phyloP scores from a whole-genome alignment of 2,113 vertebrate species.

The Coturnix japonica region DNA sequence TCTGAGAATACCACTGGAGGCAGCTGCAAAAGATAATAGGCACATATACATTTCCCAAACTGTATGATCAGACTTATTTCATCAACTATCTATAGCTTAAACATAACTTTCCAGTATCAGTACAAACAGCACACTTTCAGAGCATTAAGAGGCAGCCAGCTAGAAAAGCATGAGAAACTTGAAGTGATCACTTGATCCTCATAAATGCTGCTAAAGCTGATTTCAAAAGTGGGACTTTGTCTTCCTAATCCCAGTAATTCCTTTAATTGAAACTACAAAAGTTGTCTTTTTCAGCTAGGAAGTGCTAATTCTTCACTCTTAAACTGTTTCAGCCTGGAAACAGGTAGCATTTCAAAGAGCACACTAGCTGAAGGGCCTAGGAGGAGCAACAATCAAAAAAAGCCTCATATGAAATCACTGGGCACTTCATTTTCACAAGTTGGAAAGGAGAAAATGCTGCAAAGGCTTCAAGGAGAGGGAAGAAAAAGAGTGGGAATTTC shows the following conservation, averaged over 20 bases:
- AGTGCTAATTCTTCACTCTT: neutral
- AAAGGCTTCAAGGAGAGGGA: neutral
- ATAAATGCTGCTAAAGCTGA: slow-evolving; percentile 40
- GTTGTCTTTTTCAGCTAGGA: slow-evolving; percentile 31
- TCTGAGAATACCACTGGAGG: neutral
- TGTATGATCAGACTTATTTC: neutral
- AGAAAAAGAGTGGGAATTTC: neutral
- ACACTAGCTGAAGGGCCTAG: neutral
- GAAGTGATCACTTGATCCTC: slow-evolving; percentile 52
- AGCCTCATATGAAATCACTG: neutral
- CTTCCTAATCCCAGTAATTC: slow-evolving; percentile 67
- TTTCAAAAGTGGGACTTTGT: slow-evolving; percentile 57
- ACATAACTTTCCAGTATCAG: neutral
- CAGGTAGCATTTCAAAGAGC: neutral
- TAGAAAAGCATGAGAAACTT: slow-evolving; percentile 49
- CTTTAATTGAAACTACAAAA: slow-evolving; percentile 63
- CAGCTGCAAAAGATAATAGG: slow-evolving; percentile 21
- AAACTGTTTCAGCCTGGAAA: neutral
- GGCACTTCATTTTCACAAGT: neutral
- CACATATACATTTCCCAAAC: neutral
- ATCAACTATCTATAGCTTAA: neutral
- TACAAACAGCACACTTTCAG: neutral
- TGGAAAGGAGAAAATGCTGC: neutral
- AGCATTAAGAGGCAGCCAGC: slow-evolving; percentile 2
- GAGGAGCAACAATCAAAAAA: neutral